These are phyloP conservation scores for Zaprionus africanus DNA, from an alignment of 1,140 invertebrate genomes.

Conservation along the genomic window DNA sequence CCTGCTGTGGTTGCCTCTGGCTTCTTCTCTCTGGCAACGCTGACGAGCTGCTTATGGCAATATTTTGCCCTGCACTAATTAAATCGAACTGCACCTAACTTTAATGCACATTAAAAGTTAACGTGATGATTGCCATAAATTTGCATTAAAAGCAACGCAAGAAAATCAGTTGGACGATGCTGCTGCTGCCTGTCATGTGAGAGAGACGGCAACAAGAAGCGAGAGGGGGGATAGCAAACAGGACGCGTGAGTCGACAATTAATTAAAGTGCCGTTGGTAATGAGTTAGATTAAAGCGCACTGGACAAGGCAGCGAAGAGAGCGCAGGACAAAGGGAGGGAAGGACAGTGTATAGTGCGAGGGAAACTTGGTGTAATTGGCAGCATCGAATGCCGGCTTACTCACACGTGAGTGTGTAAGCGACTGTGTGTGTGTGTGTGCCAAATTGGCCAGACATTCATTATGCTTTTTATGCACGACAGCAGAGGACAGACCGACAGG, in stretches of 20 bases:
- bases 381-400: constrained; percentile 31
- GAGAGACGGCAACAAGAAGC: not conserved
- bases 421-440: constrained; percentile 7
- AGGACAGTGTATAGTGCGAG: constrained; percentile 16
- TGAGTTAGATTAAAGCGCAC: constrained; percentile 73
- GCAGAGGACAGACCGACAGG: constrained; percentile 5
- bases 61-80: constrained; percentile 52
- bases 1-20: too few relatives aligned
- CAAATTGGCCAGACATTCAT: constrained; percentile 36
- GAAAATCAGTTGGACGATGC: constrained; percentile 61
- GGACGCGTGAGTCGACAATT: constrained; percentile 48
- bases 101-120: constrained; percentile 57
- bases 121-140: constrained; percentile 74
- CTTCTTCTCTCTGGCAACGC: not conserved
- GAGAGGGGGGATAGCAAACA: not conserved
- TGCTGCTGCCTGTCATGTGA: not conserved
- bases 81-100: constrained; percentile 58
- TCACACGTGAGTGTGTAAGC: not conserved
- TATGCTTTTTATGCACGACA: constrained; percentile 45
- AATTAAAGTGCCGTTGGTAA: constrained; percentile 78
- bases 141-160: constrained; percentile 65
- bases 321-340: constrained; percentile 9
- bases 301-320: constrained; percentile 4
- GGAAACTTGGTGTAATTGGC: constrained; percentile 34
- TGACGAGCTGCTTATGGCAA: not conserved